Percentiles rank a stretch among this genome's conserved stretches.
Conservation (phyloP, 1,140 invertebrate genomes). For the Calephelis virginiensis region DNA sequence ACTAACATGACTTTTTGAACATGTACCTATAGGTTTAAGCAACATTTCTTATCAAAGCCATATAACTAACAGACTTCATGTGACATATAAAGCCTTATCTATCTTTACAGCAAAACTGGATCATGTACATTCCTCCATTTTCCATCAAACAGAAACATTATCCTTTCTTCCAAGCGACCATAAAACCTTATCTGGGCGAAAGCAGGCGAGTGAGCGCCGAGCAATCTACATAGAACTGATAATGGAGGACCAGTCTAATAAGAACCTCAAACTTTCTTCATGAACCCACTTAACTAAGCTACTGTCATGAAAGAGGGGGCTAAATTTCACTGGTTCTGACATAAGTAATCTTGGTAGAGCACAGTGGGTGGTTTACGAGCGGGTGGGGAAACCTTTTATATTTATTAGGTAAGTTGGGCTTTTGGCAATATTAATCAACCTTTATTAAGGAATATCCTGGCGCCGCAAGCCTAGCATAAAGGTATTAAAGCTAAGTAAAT, state of each 20-base stretch:
- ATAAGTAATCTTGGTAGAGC: constrained; percentile 72
- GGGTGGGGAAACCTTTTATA: constrained; percentile 76
- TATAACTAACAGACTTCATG: constrained; percentile 18
- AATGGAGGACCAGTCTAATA: constrained; percentile 55
- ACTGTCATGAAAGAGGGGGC: constrained; percentile 58
- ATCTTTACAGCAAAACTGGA: constrained; percentile 30
- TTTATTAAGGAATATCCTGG: constrained; percentile 64
- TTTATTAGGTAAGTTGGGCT: constrained; percentile 78
- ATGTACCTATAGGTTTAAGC: not conserved
- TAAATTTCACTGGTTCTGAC: constrained; percentile 53
- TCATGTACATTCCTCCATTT: constrained; percentile 47
- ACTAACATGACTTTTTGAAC: too few species aligned
- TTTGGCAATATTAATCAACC: constrained; percentile 75
- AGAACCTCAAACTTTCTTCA: constrained; percentile 43
- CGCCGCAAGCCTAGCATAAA: constrained; percentile 34
- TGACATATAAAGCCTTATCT: constrained; percentile 31
- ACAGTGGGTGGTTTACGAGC: constrained; percentile 73
- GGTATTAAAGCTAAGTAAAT: constrained; percentile 14
- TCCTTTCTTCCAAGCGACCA: constrained; percentile 67
- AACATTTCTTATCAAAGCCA: constrained; percentile 10
- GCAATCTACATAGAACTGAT: constrained; percentile 77
- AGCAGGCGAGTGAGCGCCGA: constrained; percentile 60
- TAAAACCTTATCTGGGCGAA: constrained; percentile 75
- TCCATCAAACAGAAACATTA: constrained; percentile 71
- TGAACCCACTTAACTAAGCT: constrained; percentile 26